A percentile compares a stretch with the other conserved stretches of the same genome.
Evolutionary conservation across 2,797 vertebrate species (phyloP).

Genomic region (Chaetophractus vellerosus): DNA sequence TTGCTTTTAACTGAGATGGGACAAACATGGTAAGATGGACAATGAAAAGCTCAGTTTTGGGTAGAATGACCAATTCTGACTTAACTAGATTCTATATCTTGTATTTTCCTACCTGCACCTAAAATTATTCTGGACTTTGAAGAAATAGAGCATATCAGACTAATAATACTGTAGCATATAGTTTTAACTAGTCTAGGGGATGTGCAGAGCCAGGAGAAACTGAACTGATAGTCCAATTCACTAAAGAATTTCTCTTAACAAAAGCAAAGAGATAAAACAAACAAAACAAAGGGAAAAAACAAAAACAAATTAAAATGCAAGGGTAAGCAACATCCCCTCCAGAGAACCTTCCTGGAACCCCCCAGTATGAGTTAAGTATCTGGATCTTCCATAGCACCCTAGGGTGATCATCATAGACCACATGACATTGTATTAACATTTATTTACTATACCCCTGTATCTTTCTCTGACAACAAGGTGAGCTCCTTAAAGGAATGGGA

Average conservation of each 20-base stretch:
- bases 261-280: not conserved
- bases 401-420: not conserved
- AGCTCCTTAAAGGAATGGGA: not conserved
- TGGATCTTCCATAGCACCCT: not conserved
- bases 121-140: constrained; percentile 26
- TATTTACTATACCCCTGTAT: not conserved
- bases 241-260: not conserved
- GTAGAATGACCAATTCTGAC: not conserved
- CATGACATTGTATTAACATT: not conserved
- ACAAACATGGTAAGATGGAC: not conserved
- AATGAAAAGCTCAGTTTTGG: not conserved
- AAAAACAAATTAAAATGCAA: not conserved
- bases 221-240: not conserved
- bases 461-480: not conserved
- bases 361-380: not conserved
- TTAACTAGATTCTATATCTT: not conserved
- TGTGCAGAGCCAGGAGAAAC: constrained; percentile 14
- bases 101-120: not conserved
- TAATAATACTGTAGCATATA: not conserved
- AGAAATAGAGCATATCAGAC: not conserved
- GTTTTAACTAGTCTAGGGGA: not conserved
- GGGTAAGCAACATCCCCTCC: not conserved
- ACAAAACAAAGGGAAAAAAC: not conserved
- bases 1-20: not conserved
- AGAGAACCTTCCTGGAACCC: not conserved